Base-by-base conservation (phyloP, 2,113 vertebrate genomes). In the Dicentrarchus labrax region DNA sequence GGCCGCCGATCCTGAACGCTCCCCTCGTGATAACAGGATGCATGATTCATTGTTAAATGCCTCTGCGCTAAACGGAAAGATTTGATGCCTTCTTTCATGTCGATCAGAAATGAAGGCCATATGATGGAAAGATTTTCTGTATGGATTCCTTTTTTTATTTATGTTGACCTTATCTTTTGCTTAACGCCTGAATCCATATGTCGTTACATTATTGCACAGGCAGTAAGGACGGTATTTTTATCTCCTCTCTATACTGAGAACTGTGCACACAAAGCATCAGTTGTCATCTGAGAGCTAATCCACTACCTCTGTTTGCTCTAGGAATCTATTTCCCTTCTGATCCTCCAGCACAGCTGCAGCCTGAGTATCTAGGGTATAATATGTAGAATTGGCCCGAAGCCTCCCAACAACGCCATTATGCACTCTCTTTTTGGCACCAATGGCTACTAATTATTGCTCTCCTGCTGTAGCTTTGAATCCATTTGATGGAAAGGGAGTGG, bases 261-360 rank as follows among this genome's bases (percentile, higher is more conserved):
- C 54, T 70, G 43, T 66, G 54, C 10, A 56, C 66, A 74, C 13
- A 3, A n/a, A 38, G 22, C 72, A 60, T 86, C 80, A 67, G 39
- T 77, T 70, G 47, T 72, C 75, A 59, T 82, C 56, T 77, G 47
- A 64, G 69, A 39, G 24, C 59, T 87, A 56, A 89, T 91, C 81
- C 88, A 69, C 68, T 19, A 19, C 65, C 60, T 48, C 66, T 78
- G 53, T 88, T 84, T 74, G 78, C 84, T 82, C 64, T 4, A 38
- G 47, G 43, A 86, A 80, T 72, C 69, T 75, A 57, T 72, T 62
- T 83, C 30, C 72, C 8, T 48, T 82, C 61, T 84, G 85, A 84
- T 82, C 74, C 72, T 71, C 24, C 1, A 21, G 78, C 85, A 74
- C 86, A 91, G 87, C 83, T 90, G 83, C 85, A 81, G 62, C 79